These are phyloP conservation scores for Hormaphis cornu DNA, from an alignment of 1,140 invertebrate genomes.

Conservation along the genomic window DNA sequence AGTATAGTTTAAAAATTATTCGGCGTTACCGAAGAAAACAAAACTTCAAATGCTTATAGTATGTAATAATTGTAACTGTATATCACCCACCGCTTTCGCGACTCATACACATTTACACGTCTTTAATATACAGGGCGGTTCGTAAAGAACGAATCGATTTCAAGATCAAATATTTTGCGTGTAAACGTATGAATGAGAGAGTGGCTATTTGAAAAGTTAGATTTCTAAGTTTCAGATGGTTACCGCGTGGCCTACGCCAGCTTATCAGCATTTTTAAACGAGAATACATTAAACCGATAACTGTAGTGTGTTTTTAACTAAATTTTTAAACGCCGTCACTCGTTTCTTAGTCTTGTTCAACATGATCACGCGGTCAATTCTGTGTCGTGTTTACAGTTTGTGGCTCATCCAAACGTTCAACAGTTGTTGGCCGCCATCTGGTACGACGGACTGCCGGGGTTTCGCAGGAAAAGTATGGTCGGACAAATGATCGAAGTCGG, in stretches of 20 bases:
- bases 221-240: neutral
- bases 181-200: neutral
- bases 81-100: too few relatives aligned
- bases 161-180: neutral
- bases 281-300: too few relatives aligned
- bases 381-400: slow-evolving; percentile 66
- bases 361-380: too few relatives aligned
- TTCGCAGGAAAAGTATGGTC: slow-evolving; percentile 65
- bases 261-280: too few relatives aligned
- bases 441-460: slow-evolving; percentile 84
- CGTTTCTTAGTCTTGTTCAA: neutral
- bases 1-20: too few relatives aligned
- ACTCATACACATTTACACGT: too few relatives aligned
- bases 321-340: too few relatives aligned
- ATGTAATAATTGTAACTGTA: too few relatives aligned
- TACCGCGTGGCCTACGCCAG: too few relatives aligned
- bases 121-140: neutral
- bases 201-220: neutral
- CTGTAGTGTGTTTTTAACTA: too few relatives aligned
- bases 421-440: slow-evolving; percentile 81
- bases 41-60: too few relatives aligned
- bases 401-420: slow-evolving; percentile 86
- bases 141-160: neutral
- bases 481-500: slow-evolving; percentile 68
- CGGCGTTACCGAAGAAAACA: too few relatives aligned